Base-by-base conservation (phyloP, 2,113 vertebrate genomes). In the Mus pahari region DNA sequence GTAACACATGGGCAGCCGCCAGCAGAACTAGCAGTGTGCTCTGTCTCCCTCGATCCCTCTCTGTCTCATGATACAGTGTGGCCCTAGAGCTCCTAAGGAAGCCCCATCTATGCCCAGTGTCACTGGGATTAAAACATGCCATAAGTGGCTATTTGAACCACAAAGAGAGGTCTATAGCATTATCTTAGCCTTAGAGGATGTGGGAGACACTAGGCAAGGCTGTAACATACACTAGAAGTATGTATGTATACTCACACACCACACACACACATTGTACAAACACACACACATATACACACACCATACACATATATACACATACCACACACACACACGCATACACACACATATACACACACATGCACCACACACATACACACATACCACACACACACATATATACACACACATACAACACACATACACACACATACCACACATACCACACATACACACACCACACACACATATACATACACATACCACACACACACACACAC, bases 131-230 rank as follows among this genome's bases (percentile, higher is more conserved):
- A 53, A 39, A 58, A 50, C 14, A 8, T 60, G 64, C 64, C 19
- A 0, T 1, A 45, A 50, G 28, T 1, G 6, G 4, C n/a, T 22
- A 50, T 7, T 3, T 26, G 50, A 86, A 22, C 58, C 13, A 0
- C 1, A 26, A 33, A 26, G 9, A 26, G 2, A 31, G 1, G 28
- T 5, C 3, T 12, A 1, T 5, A 10, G 12, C 24, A 0, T 5
- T 71, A 39, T 20, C 16, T 12, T 39, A 5, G 3, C 11, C 10
- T 11, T 58, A 2, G n/a, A 0, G 20, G 0, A 5, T 1, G 3
- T 8, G 33, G 28, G 45, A n/a, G 24, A 89, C 48, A 1, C 5
- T 1, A 2, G 26, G 8, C 31, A 17, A 45, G 45, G 5, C 1
- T 0, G 1, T 24, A n/a, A n/a, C n/a, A n/a, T n/a, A 14, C 36